phyloP scores from a whole-genome alignment of 2,113 vertebrate species.

The Hucho hucho region DNA sequence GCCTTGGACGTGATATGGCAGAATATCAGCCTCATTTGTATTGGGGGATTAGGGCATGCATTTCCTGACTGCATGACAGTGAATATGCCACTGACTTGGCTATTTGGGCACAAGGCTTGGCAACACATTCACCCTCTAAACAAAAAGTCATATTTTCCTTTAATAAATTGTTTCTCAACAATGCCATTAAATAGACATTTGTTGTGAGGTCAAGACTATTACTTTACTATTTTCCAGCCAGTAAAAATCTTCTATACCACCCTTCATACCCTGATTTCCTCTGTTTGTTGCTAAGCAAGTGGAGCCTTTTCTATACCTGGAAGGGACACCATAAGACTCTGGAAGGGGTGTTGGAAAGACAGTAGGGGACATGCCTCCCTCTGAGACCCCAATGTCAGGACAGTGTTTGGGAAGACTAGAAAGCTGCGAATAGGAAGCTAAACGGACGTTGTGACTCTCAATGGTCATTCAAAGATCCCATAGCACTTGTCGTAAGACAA shows the following conservation, averaged over 20 bases:
- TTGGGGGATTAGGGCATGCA: slow-evolving; percentile 2
- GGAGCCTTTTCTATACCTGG: neutral
- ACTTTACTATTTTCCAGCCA: neutral
- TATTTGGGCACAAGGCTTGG: neutral
- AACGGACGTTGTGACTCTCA: too few relatives aligned
- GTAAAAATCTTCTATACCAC: neutral
- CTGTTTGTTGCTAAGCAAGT: neutral
- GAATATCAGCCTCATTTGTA: slow-evolving; percentile 6
- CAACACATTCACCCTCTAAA: neutral
- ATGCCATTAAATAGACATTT: too few relatives aligned
- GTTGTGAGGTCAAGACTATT: neutral
- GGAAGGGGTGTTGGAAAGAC: too few relatives aligned
- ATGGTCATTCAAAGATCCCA: too few relatives aligned
- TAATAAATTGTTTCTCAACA: neutral
- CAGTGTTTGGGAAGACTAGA: too few relatives aligned
- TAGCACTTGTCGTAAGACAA: too few relatives aligned
- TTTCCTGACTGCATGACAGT: slow-evolving; percentile 3
- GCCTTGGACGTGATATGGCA: slow-evolving; percentile 7
- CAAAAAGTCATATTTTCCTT: neutral
- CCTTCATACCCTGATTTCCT: neutral
- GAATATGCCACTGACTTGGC: neutral
- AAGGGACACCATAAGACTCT: neutral
- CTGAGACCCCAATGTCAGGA: too few relatives aligned
- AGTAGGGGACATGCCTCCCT: too few relatives aligned
- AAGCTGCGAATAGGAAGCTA: too few relatives aligned